Conservation (phyloP, 1,140 invertebrate species). For the Lethrus apterus region DNA sequence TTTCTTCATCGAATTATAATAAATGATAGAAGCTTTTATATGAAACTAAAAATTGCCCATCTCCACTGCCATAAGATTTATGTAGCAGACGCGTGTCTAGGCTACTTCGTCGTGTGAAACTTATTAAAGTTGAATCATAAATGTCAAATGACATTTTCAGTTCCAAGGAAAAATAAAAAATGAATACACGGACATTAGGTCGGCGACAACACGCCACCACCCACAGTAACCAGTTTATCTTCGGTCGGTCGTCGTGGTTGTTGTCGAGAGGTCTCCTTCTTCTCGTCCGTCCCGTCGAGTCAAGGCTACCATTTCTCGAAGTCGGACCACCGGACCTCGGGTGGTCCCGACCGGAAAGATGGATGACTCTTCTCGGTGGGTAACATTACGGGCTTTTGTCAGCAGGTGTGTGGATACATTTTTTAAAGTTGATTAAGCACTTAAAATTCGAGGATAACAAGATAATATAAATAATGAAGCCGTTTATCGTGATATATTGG, state of each 20-base stretch:
- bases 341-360: conserved; percentile 28
- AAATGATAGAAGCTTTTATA: no score
- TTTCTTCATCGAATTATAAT: no score
- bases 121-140: conserved; percentile 14
- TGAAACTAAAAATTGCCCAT: no score
- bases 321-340: conserved; percentile 22
- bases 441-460: conserved; percentile 12
- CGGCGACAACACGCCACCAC: conserved; percentile 38
- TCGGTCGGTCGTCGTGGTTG: no score
- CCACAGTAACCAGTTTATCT: conserved; percentile 35
- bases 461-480: conserved; percentile 14
- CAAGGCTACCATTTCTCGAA: conserved; percentile 30
- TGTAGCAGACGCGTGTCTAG: no score
- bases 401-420: conserved; percentile 26
- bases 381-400: conserved; percentile 25
- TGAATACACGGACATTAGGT: conserved; percentile 37
- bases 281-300: conserved; percentile 17
- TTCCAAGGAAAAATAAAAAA: conserved; percentile 26
- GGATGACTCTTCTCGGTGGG: conserved; percentile 25
- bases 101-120: no score
- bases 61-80: no score
- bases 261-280: conserved; percentile 31
- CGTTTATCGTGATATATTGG: conserved; percentile 6
- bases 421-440: conserved; percentile 25
- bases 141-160: conserved; percentile 7